Evolutionary conservation across 2,113 vertebrate genomes (phyloP).

Genomic region (Emydocephalus ijimae): DNA sequence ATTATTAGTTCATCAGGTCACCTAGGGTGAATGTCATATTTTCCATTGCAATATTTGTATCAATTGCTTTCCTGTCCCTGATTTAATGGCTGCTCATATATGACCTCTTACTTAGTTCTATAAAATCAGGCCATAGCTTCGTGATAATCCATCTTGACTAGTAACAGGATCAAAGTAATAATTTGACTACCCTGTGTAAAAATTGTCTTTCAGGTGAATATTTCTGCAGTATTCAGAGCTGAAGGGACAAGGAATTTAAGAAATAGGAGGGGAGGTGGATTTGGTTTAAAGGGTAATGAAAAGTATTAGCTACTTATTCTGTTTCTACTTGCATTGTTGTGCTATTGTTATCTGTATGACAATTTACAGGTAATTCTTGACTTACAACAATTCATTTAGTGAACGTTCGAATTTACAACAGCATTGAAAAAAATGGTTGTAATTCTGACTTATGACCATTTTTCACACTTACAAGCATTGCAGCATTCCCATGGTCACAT

Average conservation of each 20-base stretch:
- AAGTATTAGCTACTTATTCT: neutral
- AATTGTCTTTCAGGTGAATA: constrained; percentile 11
- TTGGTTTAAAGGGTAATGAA: neutral
- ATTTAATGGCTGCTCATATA: constrained; percentile 38
- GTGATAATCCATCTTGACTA: constrained; percentile 31
- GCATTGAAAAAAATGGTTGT: neutral
- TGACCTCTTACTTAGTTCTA: constrained; percentile 28
- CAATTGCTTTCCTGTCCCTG: constrained; percentile 41
- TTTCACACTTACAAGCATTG: neutral
- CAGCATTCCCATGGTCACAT: neutral
- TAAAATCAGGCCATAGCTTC: constrained; percentile 27
- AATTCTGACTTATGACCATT: no score
- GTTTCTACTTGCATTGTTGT: neutral
- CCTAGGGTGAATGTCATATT: constrained; percentile 30
- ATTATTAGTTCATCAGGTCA: neutral
- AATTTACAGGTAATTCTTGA: neutral
- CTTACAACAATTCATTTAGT: neutral
- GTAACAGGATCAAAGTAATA: constrained; percentile 4
- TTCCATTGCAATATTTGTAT: constrained; percentile 38
- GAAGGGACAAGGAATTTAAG: neutral
- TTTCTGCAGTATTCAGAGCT: neutral
- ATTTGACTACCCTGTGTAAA: neutral
- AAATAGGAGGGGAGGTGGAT: neutral
- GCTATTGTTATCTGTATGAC: neutral
- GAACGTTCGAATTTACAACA: neutral